Evolutionary conservation across 2,797 vertebrate genomes (phyloP).

Genomic region (Sphaeramia orbicularis): DNA sequence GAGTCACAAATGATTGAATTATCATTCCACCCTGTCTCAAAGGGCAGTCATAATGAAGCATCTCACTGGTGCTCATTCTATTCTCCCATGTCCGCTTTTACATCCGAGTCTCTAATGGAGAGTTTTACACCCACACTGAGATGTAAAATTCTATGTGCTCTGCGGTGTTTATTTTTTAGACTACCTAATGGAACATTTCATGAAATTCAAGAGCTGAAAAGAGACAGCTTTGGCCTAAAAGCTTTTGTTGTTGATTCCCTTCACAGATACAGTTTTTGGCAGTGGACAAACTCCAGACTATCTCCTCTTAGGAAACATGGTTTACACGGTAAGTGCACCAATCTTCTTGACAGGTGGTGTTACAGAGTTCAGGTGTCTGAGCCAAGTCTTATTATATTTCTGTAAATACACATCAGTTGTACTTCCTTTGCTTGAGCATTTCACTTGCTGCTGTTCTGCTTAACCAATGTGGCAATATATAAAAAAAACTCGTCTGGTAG

Average conservation of each 20-base stretch:
- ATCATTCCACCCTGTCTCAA: slow-evolving; percentile 40
- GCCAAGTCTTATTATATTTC: slow-evolving; percentile 48
- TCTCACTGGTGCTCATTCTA: slow-evolving; percentile 42
- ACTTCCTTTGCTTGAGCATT: slow-evolving; percentile 15
- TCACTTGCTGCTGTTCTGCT: slow-evolving; percentile 19
- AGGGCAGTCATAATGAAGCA: slow-evolving; percentile 45
- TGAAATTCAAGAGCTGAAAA: slow-evolving; percentile 43
- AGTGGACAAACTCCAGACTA: slow-evolving; percentile 97
- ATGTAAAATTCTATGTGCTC: slow-evolving; percentile 28
- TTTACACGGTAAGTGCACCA: slow-evolving; percentile 94
- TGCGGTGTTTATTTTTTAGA: slow-evolving; percentile 47
- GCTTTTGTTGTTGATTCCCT: slow-evolving; percentile 75
- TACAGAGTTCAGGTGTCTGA: slow-evolving; percentile 25
- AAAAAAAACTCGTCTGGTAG: neutral
- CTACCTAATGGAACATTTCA: slow-evolving; percentile 50
- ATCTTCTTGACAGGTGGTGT: slow-evolving; percentile 35
- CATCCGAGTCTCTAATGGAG: slow-evolving; percentile 12
- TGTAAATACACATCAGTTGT: slow-evolving; percentile 26
- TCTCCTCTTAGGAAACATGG: slow-evolving; percentile 97
- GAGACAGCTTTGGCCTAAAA: slow-evolving; percentile 46
- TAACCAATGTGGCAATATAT: neutral
- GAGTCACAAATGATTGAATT: slow-evolving; percentile 38
- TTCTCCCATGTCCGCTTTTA: slow-evolving; percentile 21
- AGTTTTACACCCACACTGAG: slow-evolving; percentile 33
- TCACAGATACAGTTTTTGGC: slow-evolving; percentile 93